These are phyloP conservation scores for Azemiops feae DNA, from an alignment of 2,113 vertebrate species.

Conservation along the genomic window DNA sequence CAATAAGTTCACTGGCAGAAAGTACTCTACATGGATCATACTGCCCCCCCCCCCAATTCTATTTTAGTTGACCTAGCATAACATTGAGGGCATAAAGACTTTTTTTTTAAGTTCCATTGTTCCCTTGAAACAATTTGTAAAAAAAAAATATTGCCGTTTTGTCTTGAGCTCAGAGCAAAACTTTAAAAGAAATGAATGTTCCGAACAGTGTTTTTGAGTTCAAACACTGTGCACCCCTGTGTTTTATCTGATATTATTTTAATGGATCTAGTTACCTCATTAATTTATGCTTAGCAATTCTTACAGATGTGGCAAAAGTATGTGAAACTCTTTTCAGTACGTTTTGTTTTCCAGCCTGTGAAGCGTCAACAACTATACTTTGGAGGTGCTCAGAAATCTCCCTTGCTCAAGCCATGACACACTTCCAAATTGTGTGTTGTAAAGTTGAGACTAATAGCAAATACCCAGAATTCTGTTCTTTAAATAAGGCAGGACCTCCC, in stretches of 20 bases:
- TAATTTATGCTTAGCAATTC: not conserved
- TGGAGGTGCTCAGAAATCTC: not conserved
- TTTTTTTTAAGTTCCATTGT: too few species aligned
- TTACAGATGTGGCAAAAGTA: not conserved
- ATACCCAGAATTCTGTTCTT: not conserved
- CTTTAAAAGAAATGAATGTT: not conserved
- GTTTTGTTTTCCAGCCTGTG: not conserved
- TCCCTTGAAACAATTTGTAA: too few species aligned
- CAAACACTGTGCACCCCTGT: not conserved
- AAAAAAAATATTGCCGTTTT: not conserved
- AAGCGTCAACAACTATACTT: not conserved
- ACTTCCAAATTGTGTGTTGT: not conserved
- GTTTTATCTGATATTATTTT: not conserved
- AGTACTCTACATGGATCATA: too few species aligned
- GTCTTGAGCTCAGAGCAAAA: not conserved
- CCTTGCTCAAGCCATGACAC: not conserved
- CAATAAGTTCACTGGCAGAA: too few species aligned
- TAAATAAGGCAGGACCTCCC: not conserved
- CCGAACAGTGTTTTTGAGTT: not conserved
- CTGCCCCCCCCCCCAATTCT: too few species aligned
- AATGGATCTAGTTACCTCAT: not conserved
- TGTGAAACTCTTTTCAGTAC: not conserved
- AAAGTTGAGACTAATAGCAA: not conserved
- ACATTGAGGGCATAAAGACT: too few species aligned
- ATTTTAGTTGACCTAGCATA: too few species aligned